Conservation (phyloP, 2,797 vertebrate species). For the Takifugu ocellatus region DNA sequence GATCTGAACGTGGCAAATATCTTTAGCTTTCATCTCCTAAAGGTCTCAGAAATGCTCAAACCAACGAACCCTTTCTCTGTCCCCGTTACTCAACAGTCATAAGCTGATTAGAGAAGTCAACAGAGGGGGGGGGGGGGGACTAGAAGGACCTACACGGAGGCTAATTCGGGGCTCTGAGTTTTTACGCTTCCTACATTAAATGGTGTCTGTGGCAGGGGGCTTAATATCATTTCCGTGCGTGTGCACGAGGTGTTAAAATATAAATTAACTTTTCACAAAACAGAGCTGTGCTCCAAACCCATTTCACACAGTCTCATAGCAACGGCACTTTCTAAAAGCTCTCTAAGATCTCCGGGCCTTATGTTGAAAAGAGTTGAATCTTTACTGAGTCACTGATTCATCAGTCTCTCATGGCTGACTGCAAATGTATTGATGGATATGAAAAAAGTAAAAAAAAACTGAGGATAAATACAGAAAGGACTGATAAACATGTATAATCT, state of each 20-base stretch:
- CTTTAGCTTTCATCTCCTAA: no score
- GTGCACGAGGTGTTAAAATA: slow-evolving; percentile 45
- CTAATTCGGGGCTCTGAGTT: slow-evolving; percentile 5
- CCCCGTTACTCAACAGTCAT: slow-evolving; percentile 22
- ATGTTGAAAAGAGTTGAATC: slow-evolving; percentile 57
- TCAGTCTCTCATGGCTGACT: slow-evolving; percentile 65
- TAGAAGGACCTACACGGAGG: not conserved
- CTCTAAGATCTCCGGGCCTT: slow-evolving; percentile 27
- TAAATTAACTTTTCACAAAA: slow-evolving; percentile 49
- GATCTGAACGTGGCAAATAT: no score
- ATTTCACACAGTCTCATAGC: slow-evolving; percentile 60
- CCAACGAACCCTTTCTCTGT: slow-evolving; percentile 14
- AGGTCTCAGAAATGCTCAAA: no score
- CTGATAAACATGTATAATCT: not conserved
- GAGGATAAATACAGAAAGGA: slow-evolving; percentile 28
- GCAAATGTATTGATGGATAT: slow-evolving; percentile 61
- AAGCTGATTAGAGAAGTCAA: slow-evolving; percentile 21
- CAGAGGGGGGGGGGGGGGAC: slow-evolving; percentile 2
- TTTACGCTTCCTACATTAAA: no score
- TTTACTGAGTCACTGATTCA: slow-evolving; percentile 47
- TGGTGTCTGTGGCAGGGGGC: slow-evolving; percentile 14
- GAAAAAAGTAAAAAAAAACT: slow-evolving; percentile 29
- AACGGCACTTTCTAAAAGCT: slow-evolving; percentile 49
- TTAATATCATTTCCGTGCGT: slow-evolving; percentile 33
- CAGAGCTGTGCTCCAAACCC: slow-evolving; percentile 39